Base-by-base conservation (phyloP, 2,888 invertebrate species). In the Melanchra persicariae region DNA sequence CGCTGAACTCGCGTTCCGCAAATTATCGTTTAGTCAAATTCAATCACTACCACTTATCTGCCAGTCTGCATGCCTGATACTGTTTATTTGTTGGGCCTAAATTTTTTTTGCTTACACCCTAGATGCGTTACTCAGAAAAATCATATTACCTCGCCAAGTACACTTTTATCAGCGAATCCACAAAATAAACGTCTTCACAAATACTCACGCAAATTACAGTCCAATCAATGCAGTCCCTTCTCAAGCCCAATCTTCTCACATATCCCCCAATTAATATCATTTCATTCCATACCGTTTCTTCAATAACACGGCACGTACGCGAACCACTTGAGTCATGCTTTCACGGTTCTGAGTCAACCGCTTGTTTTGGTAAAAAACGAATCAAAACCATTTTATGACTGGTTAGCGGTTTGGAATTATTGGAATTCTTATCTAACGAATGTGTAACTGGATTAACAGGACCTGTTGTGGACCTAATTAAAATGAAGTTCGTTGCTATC, bases 281-380 rank as follows among this genome's bases (percentile, higher is more conserved):
- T 54, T 61, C 60, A 65, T 77, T 77, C 47, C 77, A 24, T 69
- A 68, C n/a, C 67, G 24, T 67, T 70, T 66, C 70, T 75, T 68
- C 66, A 70, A 79, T 67, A 78, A 72, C 57, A 54, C 47, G 19
- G 62, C 66, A 65, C 40, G 69, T 68, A 60, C 59, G 62, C 64
- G 59, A 59, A 61, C 51, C 61, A 63, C 65, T 79, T 87, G 87
- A 90, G 81, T 91, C 88, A 90, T 85, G 81, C 88, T 88, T 87
- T 87, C 87, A 77, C 79, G 71, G 75, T 52, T 75, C 82, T 87
- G 90, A 90, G 75, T 90, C 89, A 89, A 82, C 84, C 40, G 71
- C 81, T 78, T 86, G 86, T 87, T 88, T 86, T 87, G 85, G 82
- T 84, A 83, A 84, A 86, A 81, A 82, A 86, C 74, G 43, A 71